Evolutionary conservation across 53 echinoderm and acorn worm species (phyloP), one percentile per base, ranked within the genome.

Genomic region (Astropecten irregularis): DNA sequence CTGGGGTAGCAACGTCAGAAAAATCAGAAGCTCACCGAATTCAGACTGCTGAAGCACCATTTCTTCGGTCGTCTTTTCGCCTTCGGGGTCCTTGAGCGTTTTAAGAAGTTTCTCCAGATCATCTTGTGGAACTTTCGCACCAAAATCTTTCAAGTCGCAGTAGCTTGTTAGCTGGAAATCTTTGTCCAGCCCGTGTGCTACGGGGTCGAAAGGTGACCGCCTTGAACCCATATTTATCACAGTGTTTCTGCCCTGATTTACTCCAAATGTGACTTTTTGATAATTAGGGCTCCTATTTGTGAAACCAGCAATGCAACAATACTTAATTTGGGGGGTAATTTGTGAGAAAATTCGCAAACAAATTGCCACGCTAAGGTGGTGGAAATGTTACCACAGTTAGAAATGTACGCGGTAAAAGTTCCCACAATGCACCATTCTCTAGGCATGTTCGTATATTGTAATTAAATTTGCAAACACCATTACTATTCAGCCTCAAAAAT

Each of bases 91-190:
- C 27, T 93, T 87, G 53, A 96, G 82, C 81, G 85, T 89, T 79
- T 93, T 69, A 44, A 96, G 93, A 85, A 96, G 96, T 87, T 92
- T 91, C 85, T 91, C 89, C 92, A 96, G 92, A 52, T 83, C 91
- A 82, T 96, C 93, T 90, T 89, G 93, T 68, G 93, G 88, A 56
- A 93, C 88, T 83, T 96, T 96, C 62, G 89, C 89, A 67, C 96
- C 96, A 85, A 91, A 93, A 91, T 93, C 96, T 58, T 92, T 96
- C 85, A 93, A 74, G 72, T 96, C 93, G 20, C 61, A 23, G 47
- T 46, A 84, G 14, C 86, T 87, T 25, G 96, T 96, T 47, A 96
- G 82, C 31, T 93, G 93, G 64, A 96, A 96, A 89, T 96, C 91
- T 87, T 91, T 91, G 79, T 91, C 87, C 79, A 96, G 60, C 39